Evolutionary conservation across 1,140 invertebrate species (phyloP), one percentile per base, ranked within the genome.

Genomic region (Aphelinus atriplicis): DNA sequence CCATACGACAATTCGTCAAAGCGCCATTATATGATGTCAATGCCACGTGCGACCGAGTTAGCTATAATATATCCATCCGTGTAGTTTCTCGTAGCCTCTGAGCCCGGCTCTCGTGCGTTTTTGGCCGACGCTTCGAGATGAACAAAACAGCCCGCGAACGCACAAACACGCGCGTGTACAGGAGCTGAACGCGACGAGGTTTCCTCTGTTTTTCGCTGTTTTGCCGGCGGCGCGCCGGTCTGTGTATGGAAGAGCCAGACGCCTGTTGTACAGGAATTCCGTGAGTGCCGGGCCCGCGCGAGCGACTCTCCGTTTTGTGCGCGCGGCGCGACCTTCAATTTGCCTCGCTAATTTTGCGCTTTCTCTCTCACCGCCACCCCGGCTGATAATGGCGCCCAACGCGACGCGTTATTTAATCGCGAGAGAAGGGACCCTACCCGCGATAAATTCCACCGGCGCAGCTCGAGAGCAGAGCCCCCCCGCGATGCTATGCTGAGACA

Each of bases 261-360:
- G 42, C 50, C 26, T 63, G 57, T 72, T 72, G 57, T 51, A 56
- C 43, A 6, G 50, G n/a, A 64, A 72, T 71, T 51, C 69, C 58
- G 58, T 46, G 3, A 7, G 26, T 26, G 26, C 26, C 26, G 26
- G 26, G 26, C 26, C 26, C 26, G 26, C 26, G 26, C 26, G 10
- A 7, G 9, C 45, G 9, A 9, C n/a, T 3, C 10, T 3, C 47
- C 26, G 7, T 70, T 50, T 62, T 50, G 7, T 61, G 46, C 45
- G 45, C 7, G 47, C 2, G 58, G 26, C 58, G 3, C 62, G 56
- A 60, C 10, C 51, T 63, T 48, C 61, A 72, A 72, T 72, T 71
- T 55, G 7, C 5, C 43, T 62, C 60, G 26, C 26, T 26, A 26
- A 26, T 43, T 67, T 50, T 26, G 3, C 46, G 42, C 46, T 60